Base-by-base conservation (phyloP, 2,113 vertebrate genomes). In the Castor canadensis region DNA sequence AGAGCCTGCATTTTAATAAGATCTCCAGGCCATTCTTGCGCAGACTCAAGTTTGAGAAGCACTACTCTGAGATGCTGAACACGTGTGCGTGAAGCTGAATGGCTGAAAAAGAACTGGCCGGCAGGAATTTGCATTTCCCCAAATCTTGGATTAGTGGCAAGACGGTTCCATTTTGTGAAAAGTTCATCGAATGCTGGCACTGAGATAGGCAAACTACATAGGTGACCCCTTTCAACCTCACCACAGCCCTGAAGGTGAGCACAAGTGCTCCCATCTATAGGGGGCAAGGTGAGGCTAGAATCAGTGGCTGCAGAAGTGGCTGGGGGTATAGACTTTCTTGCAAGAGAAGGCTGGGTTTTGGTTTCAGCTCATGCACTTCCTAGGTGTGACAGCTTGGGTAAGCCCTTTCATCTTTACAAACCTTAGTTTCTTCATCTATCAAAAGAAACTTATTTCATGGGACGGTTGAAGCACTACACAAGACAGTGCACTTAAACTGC, bases 381-480 rank as follows among this genome's bases (percentile, higher is more conserved):
- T 15, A 3, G 35, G 16, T 45, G 2, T 62, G 54, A 47, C n/a
- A 72, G n/a, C 12, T 6, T 72, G 60, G 24, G 16, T 32, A 89
- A 26, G 20, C 47, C 43, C 38, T 66, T 2, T 56, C 40, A 38
- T 54, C 7, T 89, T 94, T 87, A 58, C 49, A 28, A 81, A 64
- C 47, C 87, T 73, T 47, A 32, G 79, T 60, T 86, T 72, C 54
- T n/a, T 66, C 38, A 75, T 17, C 30, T 89, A 60, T 62, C 56
- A 58, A 73, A 93, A 67, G 73, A 89, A 54, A 38, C 66, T 45
- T 60, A 81, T 43, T 80, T 93, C 62, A 9, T 32, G 56, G 66
- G 47, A n/a, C 5, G 3, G 79, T 45, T n/a, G 52, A 60, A 43
- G 16, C 26, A 10, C 11, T 20, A 9, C 5, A 3, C 15, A 40